phyloP scores from a whole-genome alignment of 2,888 invertebrate genomes.

The Augiades crinisus region DNA sequence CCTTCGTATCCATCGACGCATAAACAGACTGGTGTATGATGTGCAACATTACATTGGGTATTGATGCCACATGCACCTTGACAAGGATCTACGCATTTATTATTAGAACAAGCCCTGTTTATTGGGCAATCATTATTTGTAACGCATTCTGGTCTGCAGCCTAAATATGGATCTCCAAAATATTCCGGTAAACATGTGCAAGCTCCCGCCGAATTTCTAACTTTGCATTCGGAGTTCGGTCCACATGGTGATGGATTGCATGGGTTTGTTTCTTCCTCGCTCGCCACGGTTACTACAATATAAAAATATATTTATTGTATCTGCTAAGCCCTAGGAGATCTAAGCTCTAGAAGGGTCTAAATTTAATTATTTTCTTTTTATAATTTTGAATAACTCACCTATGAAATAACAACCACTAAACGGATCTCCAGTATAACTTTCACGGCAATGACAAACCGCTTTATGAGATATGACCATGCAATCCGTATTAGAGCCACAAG shows the following conservation, averaged over 20 bases:
- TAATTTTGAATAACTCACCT: constrained; percentile 47
- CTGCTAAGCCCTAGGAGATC: no score
- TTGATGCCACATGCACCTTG: constrained; percentile 90
- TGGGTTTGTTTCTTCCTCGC: constrained; percentile 85
- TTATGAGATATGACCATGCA: constrained; percentile 92
- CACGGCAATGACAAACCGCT: constrained; percentile 90
- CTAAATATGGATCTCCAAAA: constrained; percentile 92
- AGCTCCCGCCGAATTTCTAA: constrained; percentile 90
- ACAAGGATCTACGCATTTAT: constrained; percentile 93
- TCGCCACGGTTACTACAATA: constrained; percentile 76
- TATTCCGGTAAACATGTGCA: constrained; percentile 91
- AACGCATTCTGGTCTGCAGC: constrained; percentile 93
- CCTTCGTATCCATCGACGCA: constrained; percentile 90
- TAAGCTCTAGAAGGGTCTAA: no score
- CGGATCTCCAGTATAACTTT: constrained; percentile 92
- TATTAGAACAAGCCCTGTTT: constrained; percentile 90
- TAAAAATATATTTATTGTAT: constrained; percentile 5
- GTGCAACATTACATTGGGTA: constrained; percentile 89
- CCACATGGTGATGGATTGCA: constrained; percentile 95
- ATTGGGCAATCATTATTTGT: constrained; percentile 90
- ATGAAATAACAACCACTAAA: constrained; percentile 86
- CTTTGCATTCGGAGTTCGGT: constrained; percentile 91
- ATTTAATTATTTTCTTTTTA: background rate
- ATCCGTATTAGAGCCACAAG: constrained; percentile 89
- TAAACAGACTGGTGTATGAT: constrained; percentile 91